Evolutionary conservation across 2,797 vertebrate species (phyloP), one percentile per base, ranked within the genome.

Genomic region (Anabacerthia variegaticeps): DNA sequence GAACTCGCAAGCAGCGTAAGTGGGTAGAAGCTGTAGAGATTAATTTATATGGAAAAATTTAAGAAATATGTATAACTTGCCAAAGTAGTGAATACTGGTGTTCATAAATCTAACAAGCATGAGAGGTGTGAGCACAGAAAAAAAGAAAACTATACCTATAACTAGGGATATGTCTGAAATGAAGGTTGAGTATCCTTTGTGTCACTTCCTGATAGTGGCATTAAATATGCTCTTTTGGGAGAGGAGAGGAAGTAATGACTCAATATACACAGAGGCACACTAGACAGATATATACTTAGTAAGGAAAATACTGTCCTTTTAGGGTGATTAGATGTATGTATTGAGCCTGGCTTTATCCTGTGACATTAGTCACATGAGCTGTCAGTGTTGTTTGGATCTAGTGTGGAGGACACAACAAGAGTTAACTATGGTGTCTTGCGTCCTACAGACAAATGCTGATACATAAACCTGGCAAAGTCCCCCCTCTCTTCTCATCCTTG

Each of bases 41-140:
- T 74, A 4, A 80, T 95, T 94, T 61, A 56, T 81, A 66, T 84
- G 39, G 65, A 67, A 94, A 89, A 87, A 63, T 4, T 21, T 39
- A 62, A 54, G 37, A 71, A 88, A 75, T 84, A 65, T 83, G 36
- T 19, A 19, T 72, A 43, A 80, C 41, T 89, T 67, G 37, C 30
- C n/a, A 49, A 48, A 74, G 22, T 52, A 77, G n/a, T 49, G 52
- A 36, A 37, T 80, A 13, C n/a, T 63, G 22, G 34, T 12, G 18
- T 46, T 88, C 58, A 78, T 84, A 86, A 89, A 89, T 88, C 44
- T 39, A 88, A 36, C 23, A 65, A 37, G 27, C 7, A 3, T 49
- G 37, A 63, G 82, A 88, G 11, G 10, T 72, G 7, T 20, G n/a
- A 58, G 43, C 72, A 46, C 5, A 44, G 37, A 15, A 49, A n/a